Base-by-base conservation (phyloP, 2,797 vertebrate species). In the Pangasius krempfi region DNA sequence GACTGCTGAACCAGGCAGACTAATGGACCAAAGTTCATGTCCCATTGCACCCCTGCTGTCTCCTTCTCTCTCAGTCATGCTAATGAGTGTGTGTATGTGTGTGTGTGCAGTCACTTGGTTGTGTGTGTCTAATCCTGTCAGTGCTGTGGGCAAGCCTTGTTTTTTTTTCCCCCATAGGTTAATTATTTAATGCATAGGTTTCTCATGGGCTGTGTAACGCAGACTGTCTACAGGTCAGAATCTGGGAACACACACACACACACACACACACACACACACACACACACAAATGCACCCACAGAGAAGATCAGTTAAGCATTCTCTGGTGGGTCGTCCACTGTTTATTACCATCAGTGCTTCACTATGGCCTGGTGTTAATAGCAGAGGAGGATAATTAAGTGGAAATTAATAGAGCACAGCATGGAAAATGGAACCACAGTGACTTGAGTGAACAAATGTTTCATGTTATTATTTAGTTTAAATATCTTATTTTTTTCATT, bases 341-440 rank as follows among this genome's bases (percentile, higher is more conserved):
- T 80, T 56, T 79, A 79, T 33, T 9, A 54, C 50, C 76, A 30
- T 75, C 47, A 79, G 47, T 8, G 47, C 47, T 30, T 52, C 47
- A 52, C 50, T 78, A 52, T 78, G 10, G 47, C 54, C 64, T 44
- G 52, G 27, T 20, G 30, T 66, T 89, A 87, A 90, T 86, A 75
- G 87, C 86, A 90, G 81, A 78, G 80, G 68, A 91, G 80, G 85
- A 87, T 90, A 90, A 90, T 91, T 89, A 90, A 89, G 47, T 33
- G 50, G n/a, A 54, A 54, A 79, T 79, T 10, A 79, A 54, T 54
- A 54, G 50, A 30, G 14, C 75, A 54, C 47, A 44, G 37, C 40
- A 25, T 25, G 25, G 44, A 25, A 50, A 76, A 76, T 50, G 73
- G 33, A 73, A 22, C 37, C 72, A 25, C 30, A 70, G 30, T 33